Percentiles rank a stretch among this genome's conserved stretches.
Evolutionary conservation across 2,797 vertebrate genomes (phyloP).

Genomic region (Etheostoma perlongum): DNA sequence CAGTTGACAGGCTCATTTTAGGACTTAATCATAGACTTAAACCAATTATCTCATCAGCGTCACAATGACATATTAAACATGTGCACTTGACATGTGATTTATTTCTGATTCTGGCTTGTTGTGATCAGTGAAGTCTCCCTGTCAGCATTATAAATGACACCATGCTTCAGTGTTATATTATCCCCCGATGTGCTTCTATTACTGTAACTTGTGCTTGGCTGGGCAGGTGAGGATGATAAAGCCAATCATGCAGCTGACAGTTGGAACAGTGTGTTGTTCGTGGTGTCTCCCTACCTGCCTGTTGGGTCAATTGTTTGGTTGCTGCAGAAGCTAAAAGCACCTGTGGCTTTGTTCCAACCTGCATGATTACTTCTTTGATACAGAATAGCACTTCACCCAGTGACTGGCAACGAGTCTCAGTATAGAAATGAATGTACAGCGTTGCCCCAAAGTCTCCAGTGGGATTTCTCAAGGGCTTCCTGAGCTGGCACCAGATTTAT

Average conservation of each 20-base stretch:
- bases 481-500: slow-evolving; percentile 35
- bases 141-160: slow-evolving; percentile 29
- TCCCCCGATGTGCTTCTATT: slow-evolving; percentile 58
- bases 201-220: slow-evolving; percentile 67
- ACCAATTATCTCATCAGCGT: neutral
- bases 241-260: slow-evolving; percentile 65
- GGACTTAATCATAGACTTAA: neutral
- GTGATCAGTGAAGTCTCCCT: slow-evolving; percentile 28
- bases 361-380: slow-evolving; percentile 48
- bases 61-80: slow-evolving; percentile 21
- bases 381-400: slow-evolving; percentile 20
- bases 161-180: slow-evolving; percentile 33
- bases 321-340: slow-evolving; percentile 44
- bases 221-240: slow-evolving; percentile 60
- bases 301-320: slow-evolving; percentile 71
- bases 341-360: slow-evolving; percentile 35
- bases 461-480: slow-evolving; percentile 35
- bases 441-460: slow-evolving; percentile 7
- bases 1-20: neutral
- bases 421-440: slow-evolving; percentile 11
- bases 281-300: slow-evolving; percentile 52
- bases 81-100: slow-evolving; percentile 9
- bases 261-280: slow-evolving; percentile 53
- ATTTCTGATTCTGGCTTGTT: slow-evolving; percentile 28
- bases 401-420: slow-evolving; percentile 34